These are phyloP conservation scores for Sarcophaga bullata DNA, from an alignment of 1,140 invertebrate genomes.

Conservation along the genomic window DNA sequence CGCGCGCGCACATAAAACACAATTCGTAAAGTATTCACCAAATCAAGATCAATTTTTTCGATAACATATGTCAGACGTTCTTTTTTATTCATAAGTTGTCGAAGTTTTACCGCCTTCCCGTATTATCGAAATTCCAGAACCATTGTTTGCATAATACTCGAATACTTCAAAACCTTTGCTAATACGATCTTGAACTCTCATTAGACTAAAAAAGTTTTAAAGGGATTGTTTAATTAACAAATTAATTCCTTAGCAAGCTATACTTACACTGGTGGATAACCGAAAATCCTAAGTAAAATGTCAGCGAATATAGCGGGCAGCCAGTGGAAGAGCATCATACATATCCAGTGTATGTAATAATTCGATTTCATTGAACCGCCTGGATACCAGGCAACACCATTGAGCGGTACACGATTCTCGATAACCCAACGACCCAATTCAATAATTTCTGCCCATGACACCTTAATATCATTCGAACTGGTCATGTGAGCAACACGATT, in stretches of 20 bases:
- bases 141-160: constrained; percentile 87
- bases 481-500: constrained; percentile 76
- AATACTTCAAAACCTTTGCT: constrained; percentile 85
- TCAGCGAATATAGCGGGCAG: constrained; percentile 87
- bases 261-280: constrained; percentile 85
- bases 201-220: constrained; percentile 69
- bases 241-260: neutral
- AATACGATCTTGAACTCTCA: constrained; percentile 80
- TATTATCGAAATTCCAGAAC: constrained; percentile 77
- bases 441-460: constrained; percentile 87
- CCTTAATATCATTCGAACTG: constrained; percentile 81
- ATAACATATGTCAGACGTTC: constrained; percentile 77
- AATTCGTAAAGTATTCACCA: constrained; percentile 80
- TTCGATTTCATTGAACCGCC: constrained; percentile 90
- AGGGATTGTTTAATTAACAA: neutral
- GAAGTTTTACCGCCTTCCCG: constrained; percentile 69
- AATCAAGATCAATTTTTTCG: constrained; percentile 77
- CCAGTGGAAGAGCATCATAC: constrained; percentile 84
- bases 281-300: constrained; percentile 76
- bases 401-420: constrained; percentile 77
- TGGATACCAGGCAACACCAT: constrained; percentile 86
- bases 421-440: constrained; percentile 84
- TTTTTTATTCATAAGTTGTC: constrained; percentile 72
- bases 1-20: constrained; percentile 77
- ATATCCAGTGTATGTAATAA: constrained; percentile 79